A percentile compares a stretch with the other conserved stretches of the same genome.
phyloP scores from a whole-genome alignment of 2,888 invertebrate species.

The Rotaria sp. region DNA sequence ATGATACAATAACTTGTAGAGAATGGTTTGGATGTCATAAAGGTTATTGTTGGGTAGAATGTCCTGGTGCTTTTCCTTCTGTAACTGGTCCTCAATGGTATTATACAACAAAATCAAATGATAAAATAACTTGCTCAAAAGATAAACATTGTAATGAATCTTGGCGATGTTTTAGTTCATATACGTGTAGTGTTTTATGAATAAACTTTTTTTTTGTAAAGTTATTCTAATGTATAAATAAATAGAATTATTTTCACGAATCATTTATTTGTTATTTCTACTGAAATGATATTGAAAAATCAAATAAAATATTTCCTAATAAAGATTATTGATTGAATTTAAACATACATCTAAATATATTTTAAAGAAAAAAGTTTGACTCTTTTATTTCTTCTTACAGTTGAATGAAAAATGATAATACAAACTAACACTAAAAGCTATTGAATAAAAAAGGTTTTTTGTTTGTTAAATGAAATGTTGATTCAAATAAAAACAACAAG shows the following conservation, averaged over 20 bases:
- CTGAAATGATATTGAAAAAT: no score
- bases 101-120: neutral
- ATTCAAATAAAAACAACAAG: neutral
- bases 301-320: no score
- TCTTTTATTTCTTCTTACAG: neutral
- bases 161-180: neutral
- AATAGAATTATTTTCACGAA: neutral
- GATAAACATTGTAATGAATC: neutral
- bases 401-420: neutral
- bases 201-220: neutral
- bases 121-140: neutral
- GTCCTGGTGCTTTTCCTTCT: neutral
- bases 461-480: neutral
- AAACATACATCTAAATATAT: neutral
- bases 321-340: neutral
- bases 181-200: neutral
- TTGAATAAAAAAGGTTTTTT: neutral
- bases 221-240: neutral
- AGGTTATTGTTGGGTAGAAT: slow-evolving; percentile 4
- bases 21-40: neutral
- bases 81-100: neutral
- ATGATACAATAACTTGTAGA: neutral
- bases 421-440: neutral
- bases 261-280: no score
- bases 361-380: neutral